Percentiles rank a stretch among this genome's conserved stretches.
Conservation (phyloP, 1,140 invertebrate species). For the Hirudo medicinalis region DNA sequence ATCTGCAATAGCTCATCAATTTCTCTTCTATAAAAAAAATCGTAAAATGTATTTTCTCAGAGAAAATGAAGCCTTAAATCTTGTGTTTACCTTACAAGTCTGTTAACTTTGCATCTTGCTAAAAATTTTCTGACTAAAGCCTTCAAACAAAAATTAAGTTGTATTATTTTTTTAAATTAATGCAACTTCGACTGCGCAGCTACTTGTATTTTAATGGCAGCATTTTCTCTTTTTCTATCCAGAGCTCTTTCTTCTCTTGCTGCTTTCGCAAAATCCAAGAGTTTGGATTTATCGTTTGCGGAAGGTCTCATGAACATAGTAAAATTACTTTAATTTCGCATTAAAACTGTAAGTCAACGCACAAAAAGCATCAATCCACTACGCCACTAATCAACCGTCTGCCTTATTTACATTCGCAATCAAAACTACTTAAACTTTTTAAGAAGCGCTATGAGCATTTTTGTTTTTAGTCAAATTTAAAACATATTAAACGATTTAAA, state of each 20-base stretch:
- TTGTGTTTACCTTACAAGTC: conserved; percentile 29
- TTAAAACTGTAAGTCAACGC: no score
- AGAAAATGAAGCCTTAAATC: not conserved
- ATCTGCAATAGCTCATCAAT: conserved; percentile 29
- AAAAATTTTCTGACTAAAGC: conserved; percentile 8
- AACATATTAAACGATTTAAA: no score
- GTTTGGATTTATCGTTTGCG: conserved; percentile 23
- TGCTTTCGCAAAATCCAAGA: conserved; percentile 55
- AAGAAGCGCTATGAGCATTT: no score
- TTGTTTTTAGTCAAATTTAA: no score
- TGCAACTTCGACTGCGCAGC: conserved; percentile 1
- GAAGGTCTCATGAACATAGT: no score
- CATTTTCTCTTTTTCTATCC: conserved; percentile 37
- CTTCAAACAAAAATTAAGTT: conserved; percentile 5
- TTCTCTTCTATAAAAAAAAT: conserved; percentile 24
- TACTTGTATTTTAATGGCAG: conserved; percentile 33
- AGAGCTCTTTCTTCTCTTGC: conserved; percentile 67
- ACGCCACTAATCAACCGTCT: no score
- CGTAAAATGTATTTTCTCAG: not conserved
- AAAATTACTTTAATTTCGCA: no score
- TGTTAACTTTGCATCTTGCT: conserved; percentile 4
- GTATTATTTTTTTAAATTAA: conserved; percentile 31
- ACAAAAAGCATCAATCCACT: no score
- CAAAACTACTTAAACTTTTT: no score
- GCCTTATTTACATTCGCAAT: no score